Percentiles rank a stretch among this genome's conserved stretches.
Evolutionary conservation across 1,140 invertebrate genomes (phyloP).

Genomic region (Cyrtorhinus lividipennis): DNA sequence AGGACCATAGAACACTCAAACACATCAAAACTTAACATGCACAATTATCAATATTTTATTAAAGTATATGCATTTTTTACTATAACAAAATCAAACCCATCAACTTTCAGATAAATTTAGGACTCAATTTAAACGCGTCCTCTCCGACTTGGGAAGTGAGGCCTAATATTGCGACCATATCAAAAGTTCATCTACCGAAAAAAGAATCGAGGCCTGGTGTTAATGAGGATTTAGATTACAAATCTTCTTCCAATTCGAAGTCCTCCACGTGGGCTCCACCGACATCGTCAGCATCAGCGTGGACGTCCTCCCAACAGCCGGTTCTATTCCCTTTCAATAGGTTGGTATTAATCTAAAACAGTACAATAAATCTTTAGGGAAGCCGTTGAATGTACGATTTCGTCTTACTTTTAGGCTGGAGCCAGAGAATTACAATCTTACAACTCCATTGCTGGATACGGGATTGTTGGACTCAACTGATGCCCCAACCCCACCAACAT

Average conservation of each 20-base stretch:
- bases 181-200: constrained; percentile 9
- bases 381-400: no score
- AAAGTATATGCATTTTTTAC: no score
- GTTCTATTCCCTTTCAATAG: not conserved
- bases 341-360: no score
- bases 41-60: no score
- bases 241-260: not conserved
- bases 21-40: no score
- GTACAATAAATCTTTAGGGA: no score
- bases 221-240: not conserved
- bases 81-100: not conserved
- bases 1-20: no score
- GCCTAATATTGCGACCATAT: constrained; percentile 12
- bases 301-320: not conserved
- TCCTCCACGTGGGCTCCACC: not conserved
- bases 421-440: not conserved
- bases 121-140: not conserved
- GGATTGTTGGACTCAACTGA: not conserved
- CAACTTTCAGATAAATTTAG: constrained; percentile 3
- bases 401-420: constrained; percentile 1
- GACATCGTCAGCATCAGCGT: not conserved
- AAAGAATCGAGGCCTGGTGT: not conserved
- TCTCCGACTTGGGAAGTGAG: constrained; percentile 1
- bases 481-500: not conserved
- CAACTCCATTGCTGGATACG: constrained; percentile 6